Percentiles rank a stretch among this genome's conserved stretches.
These are phyloP conservation scores for Muntiacus muntjak DNA, from an alignment of 2,113 vertebrate genomes.

Conservation along the genomic window DNA sequence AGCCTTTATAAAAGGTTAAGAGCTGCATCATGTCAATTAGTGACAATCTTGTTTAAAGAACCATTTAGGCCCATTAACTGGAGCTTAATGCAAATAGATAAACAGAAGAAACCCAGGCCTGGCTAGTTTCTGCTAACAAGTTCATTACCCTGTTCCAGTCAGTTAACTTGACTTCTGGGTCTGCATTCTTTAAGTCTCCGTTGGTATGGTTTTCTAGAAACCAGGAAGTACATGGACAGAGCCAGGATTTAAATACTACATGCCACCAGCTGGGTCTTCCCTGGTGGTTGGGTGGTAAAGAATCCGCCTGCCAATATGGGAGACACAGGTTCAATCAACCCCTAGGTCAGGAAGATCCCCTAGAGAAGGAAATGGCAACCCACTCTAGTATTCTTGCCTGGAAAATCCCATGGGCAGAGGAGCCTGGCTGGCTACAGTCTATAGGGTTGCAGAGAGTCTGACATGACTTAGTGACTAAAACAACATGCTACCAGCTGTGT, in stretches of 20 bases:
- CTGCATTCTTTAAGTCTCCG: neutral
- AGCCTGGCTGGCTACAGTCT: neutral
- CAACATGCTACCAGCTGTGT: neutral
- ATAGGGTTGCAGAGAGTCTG: neutral
- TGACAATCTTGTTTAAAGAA: neutral
- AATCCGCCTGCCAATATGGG: neutral
- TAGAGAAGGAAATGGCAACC: neutral
- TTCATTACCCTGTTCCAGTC: neutral
- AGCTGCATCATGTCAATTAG: neutral
- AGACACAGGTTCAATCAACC: neutral
- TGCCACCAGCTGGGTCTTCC: neutral
- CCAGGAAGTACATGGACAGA: neutral
- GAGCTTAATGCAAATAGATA: neutral
- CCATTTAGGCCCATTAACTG: neutral
- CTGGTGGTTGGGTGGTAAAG: neutral
- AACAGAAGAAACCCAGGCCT: neutral
- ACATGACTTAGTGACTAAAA: neutral
- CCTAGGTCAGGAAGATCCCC: neutral
- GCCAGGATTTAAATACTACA: neutral
- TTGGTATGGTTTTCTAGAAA: neutral
- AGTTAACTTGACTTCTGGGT: neutral
- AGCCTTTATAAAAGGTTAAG: conserved; percentile 16
- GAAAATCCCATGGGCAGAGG: neutral
- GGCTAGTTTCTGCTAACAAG: neutral
- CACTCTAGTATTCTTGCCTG: neutral